Conservation (phyloP, 2,888 invertebrate species). For the Sisyra nigra region DNA sequence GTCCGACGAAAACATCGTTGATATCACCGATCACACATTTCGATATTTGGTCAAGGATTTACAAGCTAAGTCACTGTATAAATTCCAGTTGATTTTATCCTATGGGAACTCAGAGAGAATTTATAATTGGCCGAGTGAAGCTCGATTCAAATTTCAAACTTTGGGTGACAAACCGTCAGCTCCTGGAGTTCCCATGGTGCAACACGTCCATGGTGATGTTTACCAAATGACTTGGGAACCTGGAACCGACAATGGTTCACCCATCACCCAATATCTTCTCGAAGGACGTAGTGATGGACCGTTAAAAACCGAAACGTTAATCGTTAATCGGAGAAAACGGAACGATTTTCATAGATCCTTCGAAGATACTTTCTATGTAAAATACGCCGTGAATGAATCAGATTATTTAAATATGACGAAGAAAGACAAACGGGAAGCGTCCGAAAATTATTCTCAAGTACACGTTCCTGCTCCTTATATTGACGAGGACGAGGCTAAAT, state of each 20-base stretch:
- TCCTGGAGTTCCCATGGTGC: constrained; percentile 61
- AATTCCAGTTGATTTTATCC: constrained; percentile 46
- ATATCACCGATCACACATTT: constrained; percentile 18
- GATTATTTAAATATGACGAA: background rate
- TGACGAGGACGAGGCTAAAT: constrained; percentile 34
- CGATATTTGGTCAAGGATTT: constrained; percentile 29
- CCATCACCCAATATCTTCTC: constrained; percentile 55
- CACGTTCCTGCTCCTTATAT: constrained; percentile 27
- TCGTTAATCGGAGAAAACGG: background rate
- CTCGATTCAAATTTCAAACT: constrained; percentile 59
- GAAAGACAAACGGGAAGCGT: background rate
- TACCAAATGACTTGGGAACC: constrained; percentile 71
- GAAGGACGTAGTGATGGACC: constrained; percentile 35
- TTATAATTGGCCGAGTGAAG: constrained; percentile 57
- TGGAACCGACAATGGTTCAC: constrained; percentile 59
- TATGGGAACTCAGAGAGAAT: constrained; percentile 40
- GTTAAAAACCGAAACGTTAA: background rate
- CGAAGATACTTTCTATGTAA: background rate
- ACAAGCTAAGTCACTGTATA: constrained; percentile 60
- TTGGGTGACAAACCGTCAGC: constrained; percentile 62
- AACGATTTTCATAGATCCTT: background rate
- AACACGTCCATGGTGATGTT: constrained; percentile 52
- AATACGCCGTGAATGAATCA: background rate
- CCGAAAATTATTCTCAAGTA: constrained; percentile 3
- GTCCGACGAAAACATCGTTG: constrained; percentile 15